Evolutionary conservation across 2,888 invertebrate genomes (phyloP), one percentile per base, ranked within the genome.

Genomic region (Augochlorella aurata): DNA sequence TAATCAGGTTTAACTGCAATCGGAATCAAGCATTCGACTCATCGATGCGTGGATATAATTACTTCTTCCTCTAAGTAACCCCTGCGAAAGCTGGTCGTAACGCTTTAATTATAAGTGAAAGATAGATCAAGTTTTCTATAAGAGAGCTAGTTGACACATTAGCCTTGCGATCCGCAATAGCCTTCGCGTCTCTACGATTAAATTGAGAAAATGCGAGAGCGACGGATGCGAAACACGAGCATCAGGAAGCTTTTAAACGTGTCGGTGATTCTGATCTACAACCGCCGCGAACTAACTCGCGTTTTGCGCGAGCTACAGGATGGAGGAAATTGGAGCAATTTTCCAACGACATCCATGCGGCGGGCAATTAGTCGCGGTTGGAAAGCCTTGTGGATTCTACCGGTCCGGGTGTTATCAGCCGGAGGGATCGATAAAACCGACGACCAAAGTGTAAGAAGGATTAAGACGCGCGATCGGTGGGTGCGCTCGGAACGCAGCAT

Each of bases 381-480:
- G 44, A 52, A 24, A 47, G 50, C 79, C 45, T 38, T 4, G 50
- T 69, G 50, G 47, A 67, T 58, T 45, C 29, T 29, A 38, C 29
- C 45, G n/a, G 16, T n/a, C 24, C 12, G 24, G 21, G 24, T 7
- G 38, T 76, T 81, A 82, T 82, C 81, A 44, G 16, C 16, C 12
- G 3, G 47, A 12, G 29, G 49, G 74, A 82, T 82, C 74, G 81
- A 74, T 74, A 79, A 79, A 74, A 58, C 49, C 44, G 74, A 12
- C 70, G 54, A 58, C 63, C 69, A 21, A 54, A 58, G 73, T n/a
- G 81, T 65, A 58, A 61, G 68, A 63, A 71, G 77, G 82, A 79
- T 79, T 79, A 84, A 76, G 77, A 81, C 54, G 75, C 70, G 72
- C 49, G 50, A 71, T 52, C 58, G 74, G 65, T 74, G 78, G 66